These are phyloP conservation scores for Neodiprion lecontei DNA, from an alignment of 1,140 invertebrate species.

Conservation along the genomic window DNA sequence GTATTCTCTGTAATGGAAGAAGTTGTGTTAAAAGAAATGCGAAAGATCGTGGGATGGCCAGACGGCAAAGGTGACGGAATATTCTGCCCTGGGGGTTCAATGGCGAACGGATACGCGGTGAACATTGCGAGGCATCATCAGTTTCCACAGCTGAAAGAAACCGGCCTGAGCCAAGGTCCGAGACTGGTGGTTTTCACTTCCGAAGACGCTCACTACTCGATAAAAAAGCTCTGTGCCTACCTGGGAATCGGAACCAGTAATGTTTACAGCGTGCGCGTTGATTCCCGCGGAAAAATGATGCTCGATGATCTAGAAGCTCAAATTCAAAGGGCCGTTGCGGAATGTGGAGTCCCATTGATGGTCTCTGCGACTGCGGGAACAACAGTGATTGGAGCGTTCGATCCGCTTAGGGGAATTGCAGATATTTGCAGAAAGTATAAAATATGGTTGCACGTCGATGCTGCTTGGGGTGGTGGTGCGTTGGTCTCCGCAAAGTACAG, in stretches of 20 bases:
- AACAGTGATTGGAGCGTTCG: constrained; percentile 86
- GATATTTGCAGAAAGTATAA: constrained; percentile 82
- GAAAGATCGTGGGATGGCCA: constrained; percentile 83
- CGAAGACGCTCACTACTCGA: constrained; percentile 94
- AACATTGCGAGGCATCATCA: constrained; percentile 81
- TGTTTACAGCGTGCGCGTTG: constrained; percentile 76
- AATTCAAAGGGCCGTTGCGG: constrained; percentile 70
- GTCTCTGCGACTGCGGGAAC: constrained; percentile 91
- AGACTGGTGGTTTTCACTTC: constrained; percentile 83
- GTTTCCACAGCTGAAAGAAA: constrained; percentile 65
- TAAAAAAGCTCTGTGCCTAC: constrained; percentile 83
- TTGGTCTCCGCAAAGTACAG: constrained; percentile 84
- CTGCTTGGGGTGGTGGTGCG: constrained; percentile 92
- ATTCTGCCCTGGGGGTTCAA: constrained; percentile 94
- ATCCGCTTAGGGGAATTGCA: constrained; percentile 83
- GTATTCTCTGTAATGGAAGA: constrained; percentile 90
- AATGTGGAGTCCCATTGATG: constrained; percentile 81
- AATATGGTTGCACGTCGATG: constrained; percentile 96
- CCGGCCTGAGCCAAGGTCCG: constrained; percentile 72
- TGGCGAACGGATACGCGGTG: constrained; percentile 95
- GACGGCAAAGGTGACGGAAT: constrained; percentile 82
- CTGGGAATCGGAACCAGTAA: constrained; percentile 82
- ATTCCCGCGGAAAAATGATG: constrained; percentile 81
- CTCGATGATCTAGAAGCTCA: constrained; percentile 73
- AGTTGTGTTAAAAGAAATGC: constrained; percentile 81